phyloP scores from a whole-genome alignment of 2,797 vertebrate genomes.

The Lemur catta region DNA sequence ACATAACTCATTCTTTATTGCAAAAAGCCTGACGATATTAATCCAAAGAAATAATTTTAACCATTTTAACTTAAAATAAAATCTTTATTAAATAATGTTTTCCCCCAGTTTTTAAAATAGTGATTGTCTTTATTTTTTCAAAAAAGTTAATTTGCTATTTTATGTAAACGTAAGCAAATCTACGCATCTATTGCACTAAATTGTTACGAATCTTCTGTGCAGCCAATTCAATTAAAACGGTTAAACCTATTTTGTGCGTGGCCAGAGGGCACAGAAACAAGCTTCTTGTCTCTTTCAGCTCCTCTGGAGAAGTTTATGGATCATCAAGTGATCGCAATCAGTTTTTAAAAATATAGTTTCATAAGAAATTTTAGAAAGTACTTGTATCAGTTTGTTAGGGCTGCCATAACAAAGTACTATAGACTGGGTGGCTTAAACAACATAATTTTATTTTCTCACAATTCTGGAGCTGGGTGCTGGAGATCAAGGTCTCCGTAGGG shows the following conservation, averaged over 20 bases:
- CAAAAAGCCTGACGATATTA: not conserved
- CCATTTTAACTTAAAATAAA: not conserved
- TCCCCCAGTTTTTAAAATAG: not conserved
- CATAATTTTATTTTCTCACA: not conserved
- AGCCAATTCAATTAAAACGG: not conserved
- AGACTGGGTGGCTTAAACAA: not conserved
- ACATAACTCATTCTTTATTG: not conserved
- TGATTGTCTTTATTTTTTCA: not conserved
- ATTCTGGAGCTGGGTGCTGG: not conserved
- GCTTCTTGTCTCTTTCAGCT: not conserved
- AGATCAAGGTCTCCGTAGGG: accelerated
- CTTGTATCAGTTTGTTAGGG: not conserved
- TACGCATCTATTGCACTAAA: not conserved
- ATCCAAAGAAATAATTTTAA: not conserved
- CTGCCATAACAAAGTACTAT: not conserved
- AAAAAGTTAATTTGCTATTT: not conserved
- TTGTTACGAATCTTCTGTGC: not conserved
- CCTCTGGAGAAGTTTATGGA: not conserved
- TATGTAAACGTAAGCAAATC: not conserved
- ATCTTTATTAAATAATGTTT: not conserved
- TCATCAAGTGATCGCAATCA: not conserved
- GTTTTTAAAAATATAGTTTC: not conserved
- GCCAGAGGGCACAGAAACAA: not conserved
- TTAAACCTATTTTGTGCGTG: not conserved
- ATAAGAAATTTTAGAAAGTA: not conserved